Base-by-base conservation (phyloP, 2,797 vertebrate species). In the Distichodus sexfasciatus region DNA sequence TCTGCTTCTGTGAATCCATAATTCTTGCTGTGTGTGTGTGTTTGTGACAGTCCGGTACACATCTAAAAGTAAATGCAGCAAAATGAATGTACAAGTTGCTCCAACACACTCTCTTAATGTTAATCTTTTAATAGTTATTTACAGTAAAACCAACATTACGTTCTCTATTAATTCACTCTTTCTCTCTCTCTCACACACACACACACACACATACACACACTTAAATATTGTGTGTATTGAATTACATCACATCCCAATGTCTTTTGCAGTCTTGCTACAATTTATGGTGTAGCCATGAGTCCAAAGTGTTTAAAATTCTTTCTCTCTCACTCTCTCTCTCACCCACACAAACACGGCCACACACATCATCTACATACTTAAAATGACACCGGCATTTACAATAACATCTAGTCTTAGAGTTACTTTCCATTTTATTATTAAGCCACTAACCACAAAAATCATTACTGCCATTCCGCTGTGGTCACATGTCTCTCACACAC, bases 341-440 rank as follows among this genome's bases (percentile, higher is more conserved):
- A 53, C 19, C 36, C 10, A 26, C 15, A 46, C 24, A 55, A 15
- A 3, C 6, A 58, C 8, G 51, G 7, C 60, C 26, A 69, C 46
- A 29, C 11, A 26, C 0, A 1, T 11, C n/a, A n/a, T n/a, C n/a
- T n/a, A n/a, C n/a, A n/a, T n/a, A n/a, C n/a, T n/a, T n/a, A n/a
- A n/a, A n/a, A n/a, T n/a, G n/a, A n/a, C n/a, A n/a, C n/a, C n/a
- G n/a, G n/a, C n/a, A n/a, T n/a, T n/a, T n/a, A n/a, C n/a, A n/a
- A n/a, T n/a, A n/a, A n/a, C n/a, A n/a, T n/a, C n/a, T n/a, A 28
- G 14, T 43, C 23, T 17, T 15, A 41, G 33, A 69, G 29, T 12
- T 70, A 36, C 43, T 70, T 61, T 74, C 63, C 44, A 54, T 50
- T 55, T 57, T 12, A 58, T 19, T 33, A 53, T 24, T 26, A 68